Conservation (phyloP, 2,888 invertebrate species). For the Nomada goodeniana region DNA sequence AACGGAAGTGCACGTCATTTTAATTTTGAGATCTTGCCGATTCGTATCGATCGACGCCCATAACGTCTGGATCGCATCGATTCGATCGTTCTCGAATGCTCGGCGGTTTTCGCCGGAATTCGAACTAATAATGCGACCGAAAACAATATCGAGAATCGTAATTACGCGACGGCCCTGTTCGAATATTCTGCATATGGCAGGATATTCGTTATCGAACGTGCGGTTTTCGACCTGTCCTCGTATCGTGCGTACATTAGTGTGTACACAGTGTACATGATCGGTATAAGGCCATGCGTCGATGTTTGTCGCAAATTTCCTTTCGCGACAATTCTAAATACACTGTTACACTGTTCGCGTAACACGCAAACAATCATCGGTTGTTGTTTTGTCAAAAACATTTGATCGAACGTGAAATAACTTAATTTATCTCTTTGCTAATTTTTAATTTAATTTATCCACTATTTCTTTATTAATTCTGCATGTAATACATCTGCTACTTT, state of each 20-base stretch:
- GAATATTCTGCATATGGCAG: slow-evolving; percentile 38
- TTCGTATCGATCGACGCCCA: not conserved
- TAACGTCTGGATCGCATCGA: slow-evolving; percentile 41
- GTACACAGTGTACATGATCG: not conserved
- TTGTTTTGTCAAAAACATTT: too few species aligned
- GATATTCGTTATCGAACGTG: slow-evolving; percentile 66
- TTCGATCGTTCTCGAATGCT: slow-evolving; percentile 13
- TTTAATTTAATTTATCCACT: too few species aligned
- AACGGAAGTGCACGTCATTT: too few species aligned
- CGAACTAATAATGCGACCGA: slow-evolving; percentile 65
- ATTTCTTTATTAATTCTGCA: too few species aligned
- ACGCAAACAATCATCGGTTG: not conserved
- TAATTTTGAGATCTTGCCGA: not conserved
- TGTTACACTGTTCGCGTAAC: too few species aligned
- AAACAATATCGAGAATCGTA: slow-evolving; percentile 69
- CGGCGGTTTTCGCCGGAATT: slow-evolving; percentile 60
- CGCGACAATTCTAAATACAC: not conserved
- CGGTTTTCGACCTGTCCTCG: slow-evolving; percentile 47
- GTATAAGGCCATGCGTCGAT: not conserved
- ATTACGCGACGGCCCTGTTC: slow-evolving; percentile 50
- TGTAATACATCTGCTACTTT: too few species aligned
- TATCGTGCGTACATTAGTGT: slow-evolving; percentile 4
- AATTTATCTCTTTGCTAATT: too few species aligned
- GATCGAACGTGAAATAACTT: too few species aligned
- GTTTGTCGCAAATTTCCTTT: slow-evolving; percentile 13